Evolutionary conservation across 1,140 invertebrate genomes (phyloP), one percentile per base, ranked within the genome.

Genomic region (Campoletis sonorensis): DNA sequence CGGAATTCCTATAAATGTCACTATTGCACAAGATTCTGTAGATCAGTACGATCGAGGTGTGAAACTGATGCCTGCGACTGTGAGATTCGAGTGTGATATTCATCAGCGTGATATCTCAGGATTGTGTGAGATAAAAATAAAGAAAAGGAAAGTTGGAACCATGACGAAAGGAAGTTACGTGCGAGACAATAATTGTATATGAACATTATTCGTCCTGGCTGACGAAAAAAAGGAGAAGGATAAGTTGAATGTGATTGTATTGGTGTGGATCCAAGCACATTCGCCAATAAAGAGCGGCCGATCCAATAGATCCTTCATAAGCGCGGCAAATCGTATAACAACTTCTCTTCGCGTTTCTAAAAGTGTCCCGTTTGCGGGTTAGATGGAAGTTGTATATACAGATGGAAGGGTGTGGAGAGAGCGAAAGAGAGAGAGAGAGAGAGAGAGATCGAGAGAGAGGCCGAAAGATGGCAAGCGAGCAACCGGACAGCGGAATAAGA

Each of bases 401-500:
- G 30, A 18, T 4, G 10, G 26, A 18, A 70, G 67, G 30, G 67
- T 70, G 61, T 23, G 61, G 67, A 70, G 67, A 1, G n/a, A 70
- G 27, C 30, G 64, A 67, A n/a, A n/a, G n/a, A n/a, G n/a, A n/a
- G n/a, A n/a, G n/a, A 37, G 64, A 3, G n/a, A n/a, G n/a, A n/a
- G n/a, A n/a, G 67, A 70, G 67, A 33, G 27, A 70, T n/a, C n/a
- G 67, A 70, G 67, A 33, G 27, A 70, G 30, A 70, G 27, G 1
- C 67, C 13, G 13, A 70, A 27, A 70, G 67, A 33, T 70, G 51
- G 30, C 45, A 30, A 68, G 45, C 26, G 33, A 26, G 30, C 21
- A n/a, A 27, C 40, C 84, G 82, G 88, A 90, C 89, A 89, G 89
- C 82, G 86, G 87, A 90, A 90, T 90, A 91, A 89, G 88, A 91